These are phyloP conservation scores for Aplysia californica DNA, from an alignment of 1,140 invertebrate genomes.

Conservation along the genomic window DNA sequence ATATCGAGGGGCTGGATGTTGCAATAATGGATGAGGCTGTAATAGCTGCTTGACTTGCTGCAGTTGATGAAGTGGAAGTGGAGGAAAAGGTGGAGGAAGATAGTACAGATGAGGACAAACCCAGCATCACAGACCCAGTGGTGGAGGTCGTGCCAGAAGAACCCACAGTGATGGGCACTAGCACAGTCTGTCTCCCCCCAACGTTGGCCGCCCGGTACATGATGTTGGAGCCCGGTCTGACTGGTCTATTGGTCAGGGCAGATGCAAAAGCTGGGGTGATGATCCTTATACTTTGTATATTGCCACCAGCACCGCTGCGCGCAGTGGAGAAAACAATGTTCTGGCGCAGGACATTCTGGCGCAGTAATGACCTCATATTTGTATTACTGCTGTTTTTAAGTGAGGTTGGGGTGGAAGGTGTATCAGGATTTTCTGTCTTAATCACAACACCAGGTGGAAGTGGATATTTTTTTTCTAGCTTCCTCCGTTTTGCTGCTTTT, in stretches of 20 bases:
- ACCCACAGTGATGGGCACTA: not conserved
- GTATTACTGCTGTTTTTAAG: not conserved
- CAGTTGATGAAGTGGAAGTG: not conserved
- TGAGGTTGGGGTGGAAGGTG: not conserved
- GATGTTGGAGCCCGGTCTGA: constrained; percentile 7
- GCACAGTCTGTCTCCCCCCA: not conserved
- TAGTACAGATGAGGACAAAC: not conserved
- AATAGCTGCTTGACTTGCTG: not conserved
- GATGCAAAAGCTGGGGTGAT: not conserved
- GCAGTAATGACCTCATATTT: not conserved
- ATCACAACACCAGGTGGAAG: constrained; percentile 71
- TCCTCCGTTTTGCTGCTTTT: constrained; percentile 89
- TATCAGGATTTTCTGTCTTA: constrained; percentile 25
- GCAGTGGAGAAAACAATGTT: constrained; percentile 13
- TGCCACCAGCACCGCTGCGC: not conserved
- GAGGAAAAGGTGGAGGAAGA: not conserved
- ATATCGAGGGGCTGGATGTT: not conserved
- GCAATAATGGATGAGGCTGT: not conserved
- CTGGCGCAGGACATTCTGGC: constrained; percentile 20
- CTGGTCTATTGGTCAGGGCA: not conserved
- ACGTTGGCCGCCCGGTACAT: not conserved
- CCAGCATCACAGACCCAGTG: not conserved
- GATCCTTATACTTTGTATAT: not conserved
- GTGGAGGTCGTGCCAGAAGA: not conserved
- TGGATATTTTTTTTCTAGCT: constrained; percentile 88